Evolutionary conservation across 2,888 invertebrate species (phyloP), one percentile per base, ranked within the genome.

Genomic region (Heliconius erato): DNA sequence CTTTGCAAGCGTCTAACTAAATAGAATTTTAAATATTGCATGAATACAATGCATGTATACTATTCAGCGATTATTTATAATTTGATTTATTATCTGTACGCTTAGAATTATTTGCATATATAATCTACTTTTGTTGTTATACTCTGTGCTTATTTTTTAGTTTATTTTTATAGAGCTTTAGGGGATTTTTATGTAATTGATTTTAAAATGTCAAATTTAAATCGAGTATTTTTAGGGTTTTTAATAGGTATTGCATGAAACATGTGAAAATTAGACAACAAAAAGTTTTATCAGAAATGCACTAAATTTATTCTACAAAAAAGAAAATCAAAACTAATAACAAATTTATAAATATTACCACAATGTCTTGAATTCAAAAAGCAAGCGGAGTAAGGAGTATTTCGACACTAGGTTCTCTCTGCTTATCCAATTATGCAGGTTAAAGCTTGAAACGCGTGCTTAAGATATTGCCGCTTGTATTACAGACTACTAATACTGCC

Each of bases 61-160:
- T 40, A 26, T 12, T 44, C 16, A 72, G 26, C n/a, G 32, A 23
- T 35, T 76, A 28, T 26, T 26, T 12, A 14, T 72, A 12, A 32
- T 74, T 74, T 59, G 7, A 32, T 32, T 76, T 74, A 32, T 76
- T 40, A 76, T 63, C 63, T 76, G 16, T 76, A 26, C 0, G 76
- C 76, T 76, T 76, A 76, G 35, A 76, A 63, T 76, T 76, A 40
- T 76, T 76, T 76, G 76, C 76, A 63, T n/a, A 63, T 76, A 63
- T n/a, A 14, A 76, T n/a, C n/a, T n/a, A 74, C 32, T 59, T 59
- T 74, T 23, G 23, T 76, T 63, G 7, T 76, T 63, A 63, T n/a
- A 35, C 35, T 72, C 63, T 63, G 63, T 63, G 59, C 63, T 76
- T 76, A 32, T 76, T 76, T 76, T 54, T 35, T 63, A 35, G 26